These are phyloP conservation scores for Syrista parreyssii DNA, from an alignment of 2,888 invertebrate genomes.

Conservation along the genomic window DNA sequence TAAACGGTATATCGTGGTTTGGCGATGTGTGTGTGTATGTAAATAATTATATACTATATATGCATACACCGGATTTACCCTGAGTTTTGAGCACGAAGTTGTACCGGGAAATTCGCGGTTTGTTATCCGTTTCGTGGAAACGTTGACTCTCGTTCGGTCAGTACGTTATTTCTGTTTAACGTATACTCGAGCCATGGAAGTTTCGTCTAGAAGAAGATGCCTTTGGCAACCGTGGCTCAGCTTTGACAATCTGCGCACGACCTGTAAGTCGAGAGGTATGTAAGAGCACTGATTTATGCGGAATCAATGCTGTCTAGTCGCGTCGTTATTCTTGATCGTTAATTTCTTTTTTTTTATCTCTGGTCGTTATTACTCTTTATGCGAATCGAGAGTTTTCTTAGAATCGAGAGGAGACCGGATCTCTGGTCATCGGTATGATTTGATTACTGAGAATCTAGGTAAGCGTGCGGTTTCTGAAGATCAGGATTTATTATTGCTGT, in stretches of 20 bases:
- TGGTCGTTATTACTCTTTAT: neutral
- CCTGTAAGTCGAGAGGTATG: conserved; percentile 49
- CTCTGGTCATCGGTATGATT: neutral
- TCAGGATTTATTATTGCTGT: neutral
- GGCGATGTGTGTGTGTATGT: neutral
- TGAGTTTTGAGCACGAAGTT: neutral
- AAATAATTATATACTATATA: neutral
- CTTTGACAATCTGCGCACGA: conserved; percentile 39
- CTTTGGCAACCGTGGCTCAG: conserved; percentile 63
- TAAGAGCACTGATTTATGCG: conserved; percentile 11
- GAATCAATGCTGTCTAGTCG: neutral
- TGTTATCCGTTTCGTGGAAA: conserved; percentile 12
- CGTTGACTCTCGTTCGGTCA: neutral
- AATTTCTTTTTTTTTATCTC: neutral
- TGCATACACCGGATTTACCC: neutral
- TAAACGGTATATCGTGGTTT: neutral
- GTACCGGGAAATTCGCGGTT: neutral
- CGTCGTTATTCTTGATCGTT: conserved; percentile 9
- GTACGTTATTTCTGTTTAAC: conserved; percentile 19
- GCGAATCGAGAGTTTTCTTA: neutral
- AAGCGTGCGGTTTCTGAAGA: neutral
- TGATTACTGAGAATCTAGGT: neutral
- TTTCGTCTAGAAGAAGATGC: conserved; percentile 47
- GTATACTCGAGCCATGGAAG: conserved; percentile 41
- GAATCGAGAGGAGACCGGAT: neutral